Evolutionary conservation across 1,140 invertebrate genomes (phyloP), one percentile per base, ranked within the genome.

Genomic region (Heliconius hewitsoni): DNA sequence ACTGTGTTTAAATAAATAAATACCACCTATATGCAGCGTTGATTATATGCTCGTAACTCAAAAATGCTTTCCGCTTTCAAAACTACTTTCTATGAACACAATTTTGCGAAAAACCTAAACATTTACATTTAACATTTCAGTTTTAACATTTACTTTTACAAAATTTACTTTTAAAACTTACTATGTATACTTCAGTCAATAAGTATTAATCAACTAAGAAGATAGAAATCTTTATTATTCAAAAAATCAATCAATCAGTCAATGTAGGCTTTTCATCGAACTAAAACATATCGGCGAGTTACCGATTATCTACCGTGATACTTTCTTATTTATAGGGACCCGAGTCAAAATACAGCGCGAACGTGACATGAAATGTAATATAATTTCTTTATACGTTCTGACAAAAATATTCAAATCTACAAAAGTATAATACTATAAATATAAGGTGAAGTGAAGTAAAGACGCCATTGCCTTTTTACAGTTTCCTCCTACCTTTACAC

Each of bases 331-430:
- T 57, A 55, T 55, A 2, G 52, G 18, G 52, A 55, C 52, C 52
- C 52, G 2, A 55, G 52, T 55, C 18, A n/a, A 55, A 55, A 55
- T n/a, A 55, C 8, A 55, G 19, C 18, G 8, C 52, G 52, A 16
- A 55, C 52, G 52, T 55, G 52, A 55, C 55, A 23, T n/a, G 55
- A 57, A n/a, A 57, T 57, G n/a, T 57, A n/a, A 57, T 57, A n/a
- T 57, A 57, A 57, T 23, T n/a, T 57, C 19, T 57, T 57, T 9
- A 23, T 57, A 23, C 9, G 18, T n/a, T 2, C 8, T 23, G n/a
- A 2, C n/a, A 9, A 57, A 57, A 57, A 57, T 23, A 57, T n/a
- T 19, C 18, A 55, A 55, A n/a, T 55, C n/a, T 19, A 19, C 18
- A 55, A 55, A 55, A 55, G 52, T 55, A 55, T 55, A 37, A 8